A percentile compares a stretch with the other conserved stretches of the same genome.
These are phyloP conservation scores for Sula dactylatra DNA, from an alignment of 2,113 vertebrate genomes.

Conservation along the genomic window DNA sequence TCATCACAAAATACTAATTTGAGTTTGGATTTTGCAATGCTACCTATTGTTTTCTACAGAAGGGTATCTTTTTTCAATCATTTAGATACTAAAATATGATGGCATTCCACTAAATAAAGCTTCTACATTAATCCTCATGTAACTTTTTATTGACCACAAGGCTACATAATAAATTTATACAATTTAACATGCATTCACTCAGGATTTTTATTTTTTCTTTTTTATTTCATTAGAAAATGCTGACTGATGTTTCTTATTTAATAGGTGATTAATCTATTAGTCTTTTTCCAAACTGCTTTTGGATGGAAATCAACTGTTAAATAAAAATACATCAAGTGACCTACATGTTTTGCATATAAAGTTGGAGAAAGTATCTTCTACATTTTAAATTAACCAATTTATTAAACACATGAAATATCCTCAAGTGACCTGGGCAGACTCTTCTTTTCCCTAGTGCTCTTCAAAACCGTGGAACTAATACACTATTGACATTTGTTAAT, in stretches of 20 bases:
- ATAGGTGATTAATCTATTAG: background rate
- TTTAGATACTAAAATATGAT: background rate
- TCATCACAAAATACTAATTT: background rate
- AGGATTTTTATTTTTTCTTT: background rate
- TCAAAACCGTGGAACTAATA: background rate
- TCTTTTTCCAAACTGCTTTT: background rate
- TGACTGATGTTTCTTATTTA: background rate
- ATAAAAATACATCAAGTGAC: background rate
- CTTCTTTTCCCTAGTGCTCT: background rate
- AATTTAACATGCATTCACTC: background rate
- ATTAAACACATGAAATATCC: background rate
- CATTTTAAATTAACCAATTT: background rate
- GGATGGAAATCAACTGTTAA: background rate
- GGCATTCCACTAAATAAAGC: background rate
- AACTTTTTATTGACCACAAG: background rate
- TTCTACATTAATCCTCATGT: background rate
- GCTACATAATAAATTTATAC: background rate
- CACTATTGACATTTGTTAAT: background rate
- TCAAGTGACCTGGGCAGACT: background rate
- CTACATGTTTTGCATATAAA: background rate
- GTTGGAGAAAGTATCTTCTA: background rate
- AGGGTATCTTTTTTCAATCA: background rate
- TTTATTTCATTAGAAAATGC: background rate
- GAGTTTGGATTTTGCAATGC: background rate
- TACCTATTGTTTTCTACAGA: background rate